Conservation (phyloP, 30 jellyfish, hydroid and myxozoan species). For the Aurelia sp. region DNA sequence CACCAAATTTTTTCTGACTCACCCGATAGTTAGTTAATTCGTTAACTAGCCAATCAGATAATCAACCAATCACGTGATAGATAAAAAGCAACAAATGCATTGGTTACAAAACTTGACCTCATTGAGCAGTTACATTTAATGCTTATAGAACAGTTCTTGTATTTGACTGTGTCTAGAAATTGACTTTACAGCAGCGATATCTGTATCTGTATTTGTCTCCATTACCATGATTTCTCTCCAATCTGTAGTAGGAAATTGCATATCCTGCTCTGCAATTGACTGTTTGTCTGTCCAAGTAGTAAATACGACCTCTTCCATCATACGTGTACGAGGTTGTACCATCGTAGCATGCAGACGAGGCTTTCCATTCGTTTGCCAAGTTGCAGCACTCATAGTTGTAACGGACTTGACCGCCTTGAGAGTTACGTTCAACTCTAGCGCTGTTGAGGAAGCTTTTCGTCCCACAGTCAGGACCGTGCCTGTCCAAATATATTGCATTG, state of each 20-base stretch:
- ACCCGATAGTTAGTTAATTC: too few species aligned
- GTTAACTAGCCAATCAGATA: too few species aligned
- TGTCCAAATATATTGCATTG: constrained; percentile 22
- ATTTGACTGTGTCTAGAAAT: background rate
- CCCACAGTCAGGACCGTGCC: constrained; percentile 39
- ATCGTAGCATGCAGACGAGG: constrained; percentile 13
- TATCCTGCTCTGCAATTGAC: constrained; percentile 30
- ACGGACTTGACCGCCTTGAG: constrained; percentile 7
- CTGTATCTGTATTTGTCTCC: constrained; percentile 25
- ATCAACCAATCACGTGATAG: too few species aligned
- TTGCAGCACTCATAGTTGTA: constrained; percentile 44
- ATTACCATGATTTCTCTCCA: constrained; percentile 3
- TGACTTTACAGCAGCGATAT: constrained; percentile 48
- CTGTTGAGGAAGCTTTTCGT: constrained; percentile 20
- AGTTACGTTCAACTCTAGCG: constrained; percentile 15
- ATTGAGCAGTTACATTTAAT: too few species aligned
- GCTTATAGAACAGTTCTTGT: too few species aligned
- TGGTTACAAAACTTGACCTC: too few species aligned
- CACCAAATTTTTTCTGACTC: too few species aligned
- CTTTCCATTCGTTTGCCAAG: constrained; percentile 2
- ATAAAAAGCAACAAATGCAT: too few species aligned
- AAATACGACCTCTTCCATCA: constrained; percentile 45
- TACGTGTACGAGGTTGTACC: constrained; percentile 14
- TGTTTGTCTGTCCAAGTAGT: constrained; percentile 51
- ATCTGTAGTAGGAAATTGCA: constrained; percentile 25